Conservation (phyloP, 2,888 invertebrate species). For the Lepeophtheirus nordmannii region DNA sequence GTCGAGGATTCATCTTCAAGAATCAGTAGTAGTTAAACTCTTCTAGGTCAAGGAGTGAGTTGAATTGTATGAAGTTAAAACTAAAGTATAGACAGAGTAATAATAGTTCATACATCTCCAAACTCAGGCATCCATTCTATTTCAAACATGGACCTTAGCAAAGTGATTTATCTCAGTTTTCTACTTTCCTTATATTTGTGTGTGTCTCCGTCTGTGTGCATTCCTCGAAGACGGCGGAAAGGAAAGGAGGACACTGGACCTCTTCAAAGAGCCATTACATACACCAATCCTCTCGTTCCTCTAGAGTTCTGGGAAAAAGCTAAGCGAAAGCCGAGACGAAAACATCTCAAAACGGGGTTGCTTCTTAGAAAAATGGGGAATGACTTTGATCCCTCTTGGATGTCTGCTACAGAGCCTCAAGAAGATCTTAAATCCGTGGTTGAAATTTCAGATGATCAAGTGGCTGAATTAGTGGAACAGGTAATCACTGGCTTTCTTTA, state of each 20-base stretch:
- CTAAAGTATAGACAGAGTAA: no score
- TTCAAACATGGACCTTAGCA: no score
- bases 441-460: slow-evolving; percentile 16
- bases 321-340: slow-evolving; percentile 27
- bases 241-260: no score
- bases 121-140: no score
- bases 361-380: slow-evolving; percentile 28
- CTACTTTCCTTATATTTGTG: no score
- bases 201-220: no score
- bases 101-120: no score
- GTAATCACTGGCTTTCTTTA: not conserved
- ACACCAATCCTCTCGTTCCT: slow-evolving; percentile 27
- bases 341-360: slow-evolving; percentile 27
- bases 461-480: slow-evolving; percentile 14
- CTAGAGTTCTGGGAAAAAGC: slow-evolving; percentile 31
- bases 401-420: slow-evolving; percentile 26
- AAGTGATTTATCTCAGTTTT: no score
- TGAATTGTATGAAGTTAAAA: no score
- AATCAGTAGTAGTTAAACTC: not conserved
- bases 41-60: no score
- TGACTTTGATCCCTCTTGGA: slow-evolving; percentile 29
- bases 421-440: slow-evolving; percentile 9
- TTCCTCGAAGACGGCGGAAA: no score
- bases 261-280: slow-evolving; percentile 8
- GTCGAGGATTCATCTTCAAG: not conserved